Evolutionary conservation across 2,888 invertebrate genomes (phyloP), one percentile per base, ranked within the genome.

Genomic region (Epinotia ramella): DNA sequence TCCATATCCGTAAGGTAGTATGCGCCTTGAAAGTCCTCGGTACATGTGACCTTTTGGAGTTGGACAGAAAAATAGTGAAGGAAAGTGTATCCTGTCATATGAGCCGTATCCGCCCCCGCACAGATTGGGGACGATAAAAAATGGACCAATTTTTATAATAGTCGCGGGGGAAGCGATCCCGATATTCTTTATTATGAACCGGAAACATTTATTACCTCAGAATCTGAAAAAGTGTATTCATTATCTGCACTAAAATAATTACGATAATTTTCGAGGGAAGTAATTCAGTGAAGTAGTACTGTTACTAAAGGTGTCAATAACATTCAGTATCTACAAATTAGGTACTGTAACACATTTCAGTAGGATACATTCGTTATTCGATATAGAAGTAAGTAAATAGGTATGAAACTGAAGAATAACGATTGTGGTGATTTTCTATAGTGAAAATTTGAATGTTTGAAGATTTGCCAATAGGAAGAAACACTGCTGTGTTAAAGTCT

Each of bases 81-180:
- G 87, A 89, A 87, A 92, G 88, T 86, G 87, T 91, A 93, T 94
- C 93, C 94, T 93, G 94, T 93, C 93, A 94, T 92, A 90, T 81
- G 94, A 94, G 82, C 88, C 88, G 90, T 91, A 92, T 93, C 94
- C 94, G 93, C 93, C 94, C 90, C 82, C 91, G 86, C 88, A 86
- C 88, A 87, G 91, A 89, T 89, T 87, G 91, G 84, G 80, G 84
- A 53, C 53, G 81, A 87, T 90, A 94, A 94, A 94, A 94, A 94
- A 93, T 89, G 88, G 87, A 89, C 87, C 89, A 89, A 93, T 93
- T 92, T 91, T 93, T 91, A 91, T 94, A 93, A 94, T 91, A 91
- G 89, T 87, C 83, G 84, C 83, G 81, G 86, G 89, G 87, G 89
- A 88, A 89, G 87, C 87, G 85, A 89, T 87, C 86, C 84, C 81